These are phyloP conservation scores for Phortica okadai DNA, from an alignment of 2,888 invertebrate genomes.

Conservation along the genomic window DNA sequence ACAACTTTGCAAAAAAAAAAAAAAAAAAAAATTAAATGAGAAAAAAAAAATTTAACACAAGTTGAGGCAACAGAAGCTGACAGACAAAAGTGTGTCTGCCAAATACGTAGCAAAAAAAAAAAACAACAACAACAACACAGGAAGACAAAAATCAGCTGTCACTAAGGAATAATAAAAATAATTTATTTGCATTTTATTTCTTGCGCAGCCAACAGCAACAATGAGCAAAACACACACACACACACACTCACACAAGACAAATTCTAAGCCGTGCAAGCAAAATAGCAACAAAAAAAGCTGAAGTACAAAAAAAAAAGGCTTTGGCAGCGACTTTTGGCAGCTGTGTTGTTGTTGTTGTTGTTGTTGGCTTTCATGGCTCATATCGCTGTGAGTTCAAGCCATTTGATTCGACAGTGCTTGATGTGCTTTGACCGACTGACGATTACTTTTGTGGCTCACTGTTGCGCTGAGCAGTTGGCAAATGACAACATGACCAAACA, in stretches of 20 bases:
- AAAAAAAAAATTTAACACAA: background rate
- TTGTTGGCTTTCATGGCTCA: no score
- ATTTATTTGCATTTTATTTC: constrained; percentile 60
- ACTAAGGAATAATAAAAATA: constrained; percentile 62
- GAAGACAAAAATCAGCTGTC: constrained; percentile 62
- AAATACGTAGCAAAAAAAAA: constrained; percentile 21
- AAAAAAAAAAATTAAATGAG: background rate
- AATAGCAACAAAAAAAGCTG: no score
- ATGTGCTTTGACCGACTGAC: background rate
- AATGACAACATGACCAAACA: background rate
- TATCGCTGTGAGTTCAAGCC: background rate
- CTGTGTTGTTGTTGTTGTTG: background rate
- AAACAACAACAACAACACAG: constrained; percentile 24
- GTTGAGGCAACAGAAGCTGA: background rate
- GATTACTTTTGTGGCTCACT: background rate
- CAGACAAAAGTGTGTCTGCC: background rate
- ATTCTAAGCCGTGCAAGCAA: background rate
- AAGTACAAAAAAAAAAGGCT: no score
- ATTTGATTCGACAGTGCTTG: constrained; percentile 53
- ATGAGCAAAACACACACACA: constrained; percentile 15
- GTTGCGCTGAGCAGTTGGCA: background rate
- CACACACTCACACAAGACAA: constrained; percentile 26
- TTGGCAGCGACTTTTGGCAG: no score
- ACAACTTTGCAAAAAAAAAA: background rate
- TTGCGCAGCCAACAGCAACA: constrained; percentile 43